These are phyloP conservation scores for Drosophila orena DNA, from an alignment of 1,140 invertebrate genomes.

Conservation along the genomic window DNA sequence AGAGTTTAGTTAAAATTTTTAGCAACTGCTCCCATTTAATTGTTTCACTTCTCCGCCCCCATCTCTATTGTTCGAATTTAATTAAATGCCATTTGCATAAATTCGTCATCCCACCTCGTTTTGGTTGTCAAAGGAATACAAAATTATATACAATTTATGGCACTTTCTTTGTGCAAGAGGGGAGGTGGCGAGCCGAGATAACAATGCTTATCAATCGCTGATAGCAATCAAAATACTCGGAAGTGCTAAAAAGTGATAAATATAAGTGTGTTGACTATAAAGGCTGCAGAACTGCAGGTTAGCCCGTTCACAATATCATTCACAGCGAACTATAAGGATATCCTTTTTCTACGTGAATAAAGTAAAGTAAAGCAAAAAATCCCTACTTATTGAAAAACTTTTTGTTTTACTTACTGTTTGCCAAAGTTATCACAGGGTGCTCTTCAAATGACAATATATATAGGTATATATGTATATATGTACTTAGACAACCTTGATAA, in stretches of 20 bases:
- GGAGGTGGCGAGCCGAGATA: constrained; percentile 22
- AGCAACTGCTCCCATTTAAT: constrained; percentile 69
- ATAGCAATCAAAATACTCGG: constrained; percentile 42
- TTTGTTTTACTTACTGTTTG: not conserved
- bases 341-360: too few species aligned
- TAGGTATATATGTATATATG: too few species aligned
- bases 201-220: constrained; percentile 50
- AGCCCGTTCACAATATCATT: constrained; percentile 4
- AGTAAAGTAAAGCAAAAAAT: too few species aligned
- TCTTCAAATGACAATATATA: constrained; percentile 6
- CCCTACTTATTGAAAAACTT: too few species aligned
- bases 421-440: not conserved
- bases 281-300: too few species aligned
- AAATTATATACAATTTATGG: constrained; percentile 53
- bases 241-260: constrained; percentile 33
- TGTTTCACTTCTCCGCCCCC: constrained; percentile 23
- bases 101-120: constrained; percentile 5
- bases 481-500: constrained; percentile 21
- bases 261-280: not conserved
- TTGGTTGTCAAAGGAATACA: constrained; percentile 12
- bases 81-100: constrained; percentile 73
- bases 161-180: constrained; percentile 44
- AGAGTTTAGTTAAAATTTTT: constrained; percentile 68
- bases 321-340: not conserved
- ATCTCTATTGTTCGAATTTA: constrained; percentile 50